Evolutionary conservation across 2,888 invertebrate species (phyloP), one percentile per base, ranked within the genome.

Genomic region (Volucella inanis): DNA sequence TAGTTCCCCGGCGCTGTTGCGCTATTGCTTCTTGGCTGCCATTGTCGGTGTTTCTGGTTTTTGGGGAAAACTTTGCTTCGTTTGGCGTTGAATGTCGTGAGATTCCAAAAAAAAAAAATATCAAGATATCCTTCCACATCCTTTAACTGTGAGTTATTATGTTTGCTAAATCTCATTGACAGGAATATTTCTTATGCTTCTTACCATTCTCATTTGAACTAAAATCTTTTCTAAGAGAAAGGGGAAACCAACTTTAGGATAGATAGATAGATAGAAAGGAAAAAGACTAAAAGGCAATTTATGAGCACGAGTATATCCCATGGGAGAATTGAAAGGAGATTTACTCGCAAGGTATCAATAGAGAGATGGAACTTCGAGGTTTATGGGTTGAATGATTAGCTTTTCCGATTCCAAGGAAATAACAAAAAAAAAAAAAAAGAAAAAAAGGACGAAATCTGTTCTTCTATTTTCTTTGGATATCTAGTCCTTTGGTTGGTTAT

Each of bases 131-230:
- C 31, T 62, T 75, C 65, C 62, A 55, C 79, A 79, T 79, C 65
- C 79, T 84, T 78, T 68, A 79, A 74, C 74, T 68, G 79, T 75
- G 79, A 84, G 70, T 79, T 84, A 79, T 84, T 84, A 70, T 74
- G 72, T 84, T 84, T 79, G 74, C 78, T 50, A 79, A 84, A 84
- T 84, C 79, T 64, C 62, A 74, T 79, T 84, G 83, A 75, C 79
- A 79, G 64, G 62, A 54, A 55, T 72, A 71, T 55, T 72, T 71
- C 47, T 52, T 64, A 18, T 41, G 61, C 39, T 59, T 59, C 55
- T 22, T 41, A n/a, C 39, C 10, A 47, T 64, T 8, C 62, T 64
- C 14, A 6, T 15, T 8, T 8, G 8, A 38, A 4, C 41, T 55
- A n/a, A 14, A n/a, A 14, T 1, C 8, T 1, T 49, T 3, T 18